Conservation (phyloP, 35 echinoderm and acorn worm genomes). For the Diadema setosum region DNA sequence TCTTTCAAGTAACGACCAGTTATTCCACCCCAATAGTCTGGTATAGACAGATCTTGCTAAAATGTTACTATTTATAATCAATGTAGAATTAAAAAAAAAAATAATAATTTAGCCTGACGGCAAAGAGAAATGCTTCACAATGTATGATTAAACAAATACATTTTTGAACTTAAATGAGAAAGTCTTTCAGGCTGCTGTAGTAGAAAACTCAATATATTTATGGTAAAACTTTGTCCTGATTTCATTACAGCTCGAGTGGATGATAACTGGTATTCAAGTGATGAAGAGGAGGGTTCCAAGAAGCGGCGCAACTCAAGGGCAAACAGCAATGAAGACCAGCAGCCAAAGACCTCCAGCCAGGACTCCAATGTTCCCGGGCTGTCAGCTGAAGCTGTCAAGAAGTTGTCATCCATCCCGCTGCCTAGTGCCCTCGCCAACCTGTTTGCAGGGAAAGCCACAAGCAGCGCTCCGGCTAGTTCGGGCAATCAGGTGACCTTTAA, state of each 20-base stretch:
- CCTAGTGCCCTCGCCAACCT: slow-evolving; percentile 64
- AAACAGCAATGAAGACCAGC: not conserved
- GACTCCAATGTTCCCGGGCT: not conserved
- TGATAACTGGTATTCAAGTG: slow-evolving; percentile 93
- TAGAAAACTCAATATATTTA: too few relatives aligned
- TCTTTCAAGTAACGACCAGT: too few relatives aligned
- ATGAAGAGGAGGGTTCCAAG: slow-evolving; percentile 53
- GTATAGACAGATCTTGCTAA: too few relatives aligned
- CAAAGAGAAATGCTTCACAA: too few relatives aligned
- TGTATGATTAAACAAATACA: too few relatives aligned
- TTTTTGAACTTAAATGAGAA: too few relatives aligned
- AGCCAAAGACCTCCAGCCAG: not conserved
- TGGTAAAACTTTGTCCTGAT: too few relatives aligned
- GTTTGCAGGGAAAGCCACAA: slow-evolving; percentile 15
- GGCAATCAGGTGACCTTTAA: slow-evolving; percentile 26
- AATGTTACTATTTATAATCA: too few relatives aligned
- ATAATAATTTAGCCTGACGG: too few relatives aligned
- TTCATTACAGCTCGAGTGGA: slow-evolving; percentile 56
- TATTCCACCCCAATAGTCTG: too few relatives aligned
- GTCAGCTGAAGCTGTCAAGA: not conserved
- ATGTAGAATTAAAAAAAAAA: too few relatives aligned
- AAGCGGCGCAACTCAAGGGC: not conserved
- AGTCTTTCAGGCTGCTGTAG: too few relatives aligned
- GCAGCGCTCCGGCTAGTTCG: not conserved
- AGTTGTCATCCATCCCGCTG: not conserved